A percentile compares a stretch with the other conserved stretches of the same genome.
Conservation (phyloP, 92 coral and sea anemone genomes). For the Parazoanthus swiftii region DNA sequence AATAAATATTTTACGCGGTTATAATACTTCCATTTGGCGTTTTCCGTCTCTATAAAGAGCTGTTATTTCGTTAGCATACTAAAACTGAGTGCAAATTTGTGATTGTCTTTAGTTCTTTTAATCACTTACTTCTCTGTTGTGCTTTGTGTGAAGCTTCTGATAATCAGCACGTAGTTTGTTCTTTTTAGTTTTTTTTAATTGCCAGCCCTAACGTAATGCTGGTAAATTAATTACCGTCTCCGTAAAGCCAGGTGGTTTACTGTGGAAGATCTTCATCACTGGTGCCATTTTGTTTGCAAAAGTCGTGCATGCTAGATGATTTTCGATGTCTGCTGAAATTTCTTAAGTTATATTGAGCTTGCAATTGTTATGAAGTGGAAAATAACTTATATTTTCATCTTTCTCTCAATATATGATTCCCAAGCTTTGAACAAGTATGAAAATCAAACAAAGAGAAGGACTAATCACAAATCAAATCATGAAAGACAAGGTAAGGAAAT, state of each 20-base stretch:
- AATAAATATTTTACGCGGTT: too few species aligned
- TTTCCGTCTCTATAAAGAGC: too few species aligned
- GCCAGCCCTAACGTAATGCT: slow-evolving; percentile 9
- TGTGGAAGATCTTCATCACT: background rate
- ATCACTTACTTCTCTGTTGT: background rate
- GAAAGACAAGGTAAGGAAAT: background rate
- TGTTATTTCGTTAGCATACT: too few species aligned
- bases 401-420: background rate
- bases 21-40: too few species aligned
- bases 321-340: background rate
- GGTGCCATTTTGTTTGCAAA: background rate
- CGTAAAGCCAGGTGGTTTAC: background rate
- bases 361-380: background rate
- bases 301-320: background rate
- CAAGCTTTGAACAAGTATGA: background rate
- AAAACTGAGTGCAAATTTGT: too few species aligned
- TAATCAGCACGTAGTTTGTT: background rate
- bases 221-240: background rate
- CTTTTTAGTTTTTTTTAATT: background rate
- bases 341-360: background rate
- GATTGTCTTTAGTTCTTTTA: too few species aligned
- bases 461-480: background rate
- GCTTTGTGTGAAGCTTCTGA: background rate
- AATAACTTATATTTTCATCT: background rate
- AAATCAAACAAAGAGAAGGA: background rate